Conservation (phyloP, 2,888 invertebrate species). For the Polyommatus iphigenia region DNA sequence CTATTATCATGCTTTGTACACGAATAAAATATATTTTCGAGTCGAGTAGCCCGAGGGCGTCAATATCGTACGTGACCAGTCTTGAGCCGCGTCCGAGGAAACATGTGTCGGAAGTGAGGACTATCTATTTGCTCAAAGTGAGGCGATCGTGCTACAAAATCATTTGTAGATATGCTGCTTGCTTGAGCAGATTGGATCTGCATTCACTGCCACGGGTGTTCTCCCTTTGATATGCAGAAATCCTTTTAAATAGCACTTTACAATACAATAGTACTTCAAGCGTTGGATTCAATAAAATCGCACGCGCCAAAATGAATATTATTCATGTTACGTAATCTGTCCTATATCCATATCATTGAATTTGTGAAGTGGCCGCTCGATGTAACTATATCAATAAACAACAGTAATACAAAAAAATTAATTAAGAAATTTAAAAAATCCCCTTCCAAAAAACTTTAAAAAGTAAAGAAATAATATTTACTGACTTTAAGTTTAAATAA, state of each 20-base stretch:
- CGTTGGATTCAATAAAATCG: slow-evolving; percentile 32
- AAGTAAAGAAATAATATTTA: no score
- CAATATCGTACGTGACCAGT: slow-evolving; percentile 80
- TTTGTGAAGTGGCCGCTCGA: not conserved
- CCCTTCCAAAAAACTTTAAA: no score
- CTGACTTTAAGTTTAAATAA: no score
- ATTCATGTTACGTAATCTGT: not conserved
- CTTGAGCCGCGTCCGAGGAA: slow-evolving; percentile 70
- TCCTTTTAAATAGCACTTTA: slow-evolving; percentile 31
- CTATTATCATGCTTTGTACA: slow-evolving; percentile 24
- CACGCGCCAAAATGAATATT: not conserved
- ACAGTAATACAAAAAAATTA: no score
- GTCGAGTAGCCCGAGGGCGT: slow-evolving; percentile 72
- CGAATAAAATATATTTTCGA: slow-evolving; percentile 60
- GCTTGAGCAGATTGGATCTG: slow-evolving; percentile 42
- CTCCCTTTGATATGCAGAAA: slow-evolving; percentile 37
- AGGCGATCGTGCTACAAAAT: slow-evolving; percentile 66
- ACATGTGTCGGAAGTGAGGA: slow-evolving; percentile 78
- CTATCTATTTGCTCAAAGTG: slow-evolving; percentile 76
- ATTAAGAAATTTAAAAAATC: no score
- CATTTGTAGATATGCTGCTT: slow-evolving; percentile 60
- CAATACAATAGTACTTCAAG: slow-evolving; percentile 31
- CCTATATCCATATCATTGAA: slow-evolving; percentile 1
- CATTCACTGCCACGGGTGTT: slow-evolving; percentile 37
- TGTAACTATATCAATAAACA: not conserved